Evolutionary conservation across 2,888 invertebrate genomes (phyloP).

Genomic region (Mythimna loreyi): DNA sequence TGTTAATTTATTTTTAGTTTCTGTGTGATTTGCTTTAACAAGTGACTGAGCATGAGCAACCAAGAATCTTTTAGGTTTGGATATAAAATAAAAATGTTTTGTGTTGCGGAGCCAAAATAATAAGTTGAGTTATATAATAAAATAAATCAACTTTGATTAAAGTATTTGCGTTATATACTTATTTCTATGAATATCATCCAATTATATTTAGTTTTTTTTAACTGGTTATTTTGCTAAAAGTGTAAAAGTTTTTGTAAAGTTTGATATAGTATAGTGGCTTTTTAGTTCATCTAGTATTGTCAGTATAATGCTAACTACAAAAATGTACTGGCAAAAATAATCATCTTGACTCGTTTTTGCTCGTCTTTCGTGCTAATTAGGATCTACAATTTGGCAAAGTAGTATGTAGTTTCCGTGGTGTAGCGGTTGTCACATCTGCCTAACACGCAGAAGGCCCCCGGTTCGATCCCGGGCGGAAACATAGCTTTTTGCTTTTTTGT

Average conservation of each 20-base stretch:
- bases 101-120: conserved; percentile 15
- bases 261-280: too few species aligned
- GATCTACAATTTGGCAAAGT: fast-evolving
- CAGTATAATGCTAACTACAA: too few species aligned
- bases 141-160: conserved; percentile 19
- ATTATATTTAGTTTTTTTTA: neutral
- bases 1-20: conserved; percentile 42
- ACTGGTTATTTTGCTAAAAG: neutral
- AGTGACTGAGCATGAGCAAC: conserved; percentile 2
- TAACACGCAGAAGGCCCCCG: conserved; percentile 98
- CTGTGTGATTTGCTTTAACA: conserved; percentile 28
- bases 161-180: neutral
- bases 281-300: neutral
- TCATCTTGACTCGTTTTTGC: neutral
- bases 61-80: conserved; percentile 13
- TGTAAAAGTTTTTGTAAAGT: too few species aligned
- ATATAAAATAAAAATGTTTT: conserved; percentile 31
- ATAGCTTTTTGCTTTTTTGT: conserved; percentile 70
- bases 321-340: too few species aligned
- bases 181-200: neutral
- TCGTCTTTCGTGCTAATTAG: neutral
- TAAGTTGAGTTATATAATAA: neutral
- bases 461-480: conserved; percentile 97
- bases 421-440: conserved; percentile 98
- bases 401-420: conserved; percentile 93